phyloP scores from a whole-genome alignment of 2,888 invertebrate species.

The Conus canariensis region DNA sequence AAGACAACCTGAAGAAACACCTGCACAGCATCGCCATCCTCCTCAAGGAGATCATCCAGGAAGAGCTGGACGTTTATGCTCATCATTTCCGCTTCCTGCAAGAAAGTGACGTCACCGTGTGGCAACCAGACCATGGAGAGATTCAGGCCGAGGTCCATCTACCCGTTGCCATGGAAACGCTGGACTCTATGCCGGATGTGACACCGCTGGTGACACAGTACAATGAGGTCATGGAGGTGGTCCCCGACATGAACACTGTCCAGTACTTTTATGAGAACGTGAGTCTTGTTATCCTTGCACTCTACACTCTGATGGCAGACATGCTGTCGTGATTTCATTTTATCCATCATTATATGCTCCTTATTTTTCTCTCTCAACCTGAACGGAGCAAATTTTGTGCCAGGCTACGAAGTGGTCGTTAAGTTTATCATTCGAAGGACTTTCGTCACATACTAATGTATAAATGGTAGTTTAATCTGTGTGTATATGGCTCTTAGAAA shows the following conservation, averaged over 20 bases:
- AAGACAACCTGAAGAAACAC: slow-evolving; percentile 56
- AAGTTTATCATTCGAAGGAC: too few relatives aligned
- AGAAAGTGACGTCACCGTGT: slow-evolving; percentile 41
- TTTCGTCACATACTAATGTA: too few relatives aligned
- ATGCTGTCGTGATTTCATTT: too few relatives aligned
- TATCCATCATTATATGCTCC: too few relatives aligned
- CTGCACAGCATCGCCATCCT: slow-evolving; percentile 52
- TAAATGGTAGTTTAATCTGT: too few relatives aligned
- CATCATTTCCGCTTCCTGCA: slow-evolving; percentile 32
- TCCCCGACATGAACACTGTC: slow-evolving; percentile 28
- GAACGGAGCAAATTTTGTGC: too few relatives aligned
- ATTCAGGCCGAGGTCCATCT: slow-evolving; percentile 20
- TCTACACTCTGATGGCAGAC: too few relatives aligned
- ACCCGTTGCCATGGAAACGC: slow-evolving; percentile 46
- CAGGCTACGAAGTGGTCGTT: too few relatives aligned
- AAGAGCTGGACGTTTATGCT: slow-evolving; percentile 54
- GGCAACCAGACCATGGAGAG: slow-evolving; percentile 38
- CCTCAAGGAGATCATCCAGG: slow-evolving; percentile 52
- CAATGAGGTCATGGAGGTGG: background rate
- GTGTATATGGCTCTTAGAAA: too few relatives aligned
- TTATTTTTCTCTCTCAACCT: too few relatives aligned
- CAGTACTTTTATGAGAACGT: slow-evolving; percentile 34
- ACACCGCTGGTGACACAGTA: slow-evolving; percentile 50
- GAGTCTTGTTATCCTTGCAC: background rate
- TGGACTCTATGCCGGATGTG: slow-evolving; percentile 60